These are phyloP conservation scores for Microctenopoma steveboyesi DNA, from an alignment of 2,797 vertebrate genomes.

Conservation along the genomic window DNA sequence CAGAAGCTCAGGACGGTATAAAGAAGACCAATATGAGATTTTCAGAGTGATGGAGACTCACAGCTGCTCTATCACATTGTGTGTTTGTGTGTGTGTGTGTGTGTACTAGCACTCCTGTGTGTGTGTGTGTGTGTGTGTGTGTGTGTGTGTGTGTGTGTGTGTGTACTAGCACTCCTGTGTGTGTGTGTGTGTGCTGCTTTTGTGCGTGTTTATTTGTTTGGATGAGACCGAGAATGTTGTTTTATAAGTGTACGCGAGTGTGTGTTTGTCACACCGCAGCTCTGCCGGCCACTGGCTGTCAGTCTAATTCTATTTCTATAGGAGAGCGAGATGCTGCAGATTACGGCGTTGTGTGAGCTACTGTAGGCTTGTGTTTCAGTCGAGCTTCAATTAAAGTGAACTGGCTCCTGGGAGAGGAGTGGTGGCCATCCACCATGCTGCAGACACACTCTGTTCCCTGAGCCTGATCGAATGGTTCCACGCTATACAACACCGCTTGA, in stretches of 20 bases:
- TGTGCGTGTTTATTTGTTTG: conserved; percentile 34
- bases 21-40: conserved; percentile 54
- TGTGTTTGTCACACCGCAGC: conserved; percentile 27
- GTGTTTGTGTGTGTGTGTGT: not conserved
- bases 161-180: not conserved
- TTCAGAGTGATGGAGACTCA: conserved; percentile 54
- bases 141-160: not conserved
- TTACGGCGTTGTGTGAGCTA: conserved; percentile 46
- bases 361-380: conserved; percentile 63
- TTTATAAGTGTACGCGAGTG: conserved; percentile 21
- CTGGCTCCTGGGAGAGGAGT: conserved; percentile 55
- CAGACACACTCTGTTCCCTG: conserved; percentile 58
- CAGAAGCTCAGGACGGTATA: conserved; percentile 38
- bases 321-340: conserved; percentile 57
- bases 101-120: not conserved
- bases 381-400: conserved; percentile 69
- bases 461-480: conserved; percentile 63
- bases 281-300: conserved; percentile 50
- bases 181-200: not conserved
- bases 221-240: not conserved
- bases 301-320: conserved; percentile 59
- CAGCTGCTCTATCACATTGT: conserved; percentile 37
- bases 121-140: not conserved
- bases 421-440: conserved; percentile 43
- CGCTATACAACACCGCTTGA: conserved; percentile 46